A percentile compares a stretch with the other conserved stretches of the same genome.
Evolutionary conservation across 2,797 vertebrate genomes (phyloP).

Genomic region (Lates japonicus): DNA sequence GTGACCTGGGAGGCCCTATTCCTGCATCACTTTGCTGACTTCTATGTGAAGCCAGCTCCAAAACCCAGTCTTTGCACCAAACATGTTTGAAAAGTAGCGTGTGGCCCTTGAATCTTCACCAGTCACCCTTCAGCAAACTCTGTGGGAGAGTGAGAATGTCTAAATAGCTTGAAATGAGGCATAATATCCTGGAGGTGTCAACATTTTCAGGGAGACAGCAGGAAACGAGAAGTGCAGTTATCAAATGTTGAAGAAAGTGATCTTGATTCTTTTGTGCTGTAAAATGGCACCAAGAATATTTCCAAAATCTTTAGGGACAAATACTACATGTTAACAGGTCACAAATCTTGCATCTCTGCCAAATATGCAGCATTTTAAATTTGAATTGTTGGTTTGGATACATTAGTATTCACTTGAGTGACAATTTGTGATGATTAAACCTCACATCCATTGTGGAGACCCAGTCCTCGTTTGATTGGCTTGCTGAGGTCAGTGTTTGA

Average conservation of each 20-base stretch:
- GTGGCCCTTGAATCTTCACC: slow-evolving; percentile 33
- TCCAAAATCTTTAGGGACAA: slow-evolving; percentile 42
- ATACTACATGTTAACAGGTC: slow-evolving; percentile 14
- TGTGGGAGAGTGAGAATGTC: slow-evolving; percentile 34
- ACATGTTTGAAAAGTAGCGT: slow-evolving; percentile 25
- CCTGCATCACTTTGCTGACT: slow-evolving; percentile 15
- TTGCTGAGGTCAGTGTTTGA: slow-evolving; percentile 9
- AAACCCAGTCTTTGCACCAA: slow-evolving; percentile 33
- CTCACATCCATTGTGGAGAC: not conserved
- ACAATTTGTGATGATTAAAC: not conserved
- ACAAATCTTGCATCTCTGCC: not conserved
- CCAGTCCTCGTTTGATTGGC: slow-evolving; percentile 36
- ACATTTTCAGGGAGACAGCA: slow-evolving; percentile 41
- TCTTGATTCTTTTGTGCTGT: slow-evolving; percentile 26
- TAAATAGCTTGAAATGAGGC: slow-evolving; percentile 53
- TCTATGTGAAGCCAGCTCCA: slow-evolving; percentile 21
- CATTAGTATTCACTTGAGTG: not conserved
- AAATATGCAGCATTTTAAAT: slow-evolving; percentile 9
- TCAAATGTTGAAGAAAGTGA: slow-evolving; percentile 47
- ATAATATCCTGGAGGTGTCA: slow-evolving; percentile 58
- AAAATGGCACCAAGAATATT: slow-evolving; percentile 27
- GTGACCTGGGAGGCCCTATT: slow-evolving; percentile 48
- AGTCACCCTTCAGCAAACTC: slow-evolving; percentile 35
- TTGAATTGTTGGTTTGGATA: not conserved
- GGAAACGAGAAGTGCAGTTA: slow-evolving; percentile 40